Evolutionary conservation across 2,888 invertebrate species (phyloP), one percentile per base, ranked within the genome.

Genomic region (Apoderus coryli): DNA sequence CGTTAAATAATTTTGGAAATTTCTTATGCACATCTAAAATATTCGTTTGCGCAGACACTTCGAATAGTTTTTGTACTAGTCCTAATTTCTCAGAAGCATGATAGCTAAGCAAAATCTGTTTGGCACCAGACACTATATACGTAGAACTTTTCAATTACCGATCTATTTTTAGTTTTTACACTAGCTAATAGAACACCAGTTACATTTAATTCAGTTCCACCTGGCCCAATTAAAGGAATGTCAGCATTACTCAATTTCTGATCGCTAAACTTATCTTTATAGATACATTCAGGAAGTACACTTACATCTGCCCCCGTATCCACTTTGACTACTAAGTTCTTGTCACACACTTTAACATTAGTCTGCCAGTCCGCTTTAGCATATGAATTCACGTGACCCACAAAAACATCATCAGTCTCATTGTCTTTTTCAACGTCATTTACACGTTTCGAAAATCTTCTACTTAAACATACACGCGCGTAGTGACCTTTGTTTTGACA

Each of bases 61-160:
- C 6, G n/a, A 19, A 19, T n/a, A 19, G 6, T 19, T 19, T 19
- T n/a, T 19, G 6, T n/a, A 19, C 19, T 19, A 19, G n/a, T 19
- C 19, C 19, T 19, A 19, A n/a, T 19, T 19, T 19, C n/a, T 19
- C 19, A 6, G 19, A 19, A 19, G 19, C 19, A 19, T 7, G 19
- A 19, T 19, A 6, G n/a, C 19, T 19, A n/a, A 19, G 19, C n/a
- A 19, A 19, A 19, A n/a, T 19, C n/a, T 19, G 19, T 19, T 19
- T 19, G n/a, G 19, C 19, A 6, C 19, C 19, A 6, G n/a, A 7
- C 6, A 19, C 19, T n/a, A 19, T n/a, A 19, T n/a, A n/a, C n/a
- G n/a, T 19, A 19, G n/a, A 19, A 19, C 19, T 19, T 19, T n/a
- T 19, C 19, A 19, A n/a, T 7, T n/a, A 19, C 7, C 19, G 19